Evolutionary conservation across 2,888 invertebrate species (phyloP), one percentile per base, ranked within the genome.

Genomic region (Phorcus lineatus): DNA sequence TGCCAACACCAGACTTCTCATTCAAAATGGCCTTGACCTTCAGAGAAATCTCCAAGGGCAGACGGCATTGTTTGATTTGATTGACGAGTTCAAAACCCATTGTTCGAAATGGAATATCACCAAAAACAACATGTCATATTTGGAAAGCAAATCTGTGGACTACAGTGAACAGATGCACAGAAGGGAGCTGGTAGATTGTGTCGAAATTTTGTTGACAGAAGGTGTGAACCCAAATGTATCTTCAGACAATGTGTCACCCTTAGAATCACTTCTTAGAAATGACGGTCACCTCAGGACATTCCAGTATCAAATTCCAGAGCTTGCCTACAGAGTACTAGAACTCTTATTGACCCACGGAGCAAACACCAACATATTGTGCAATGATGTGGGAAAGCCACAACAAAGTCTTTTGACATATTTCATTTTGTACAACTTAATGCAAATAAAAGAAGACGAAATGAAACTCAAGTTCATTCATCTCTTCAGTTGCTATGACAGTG

Each of bases 1-100:
- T 16, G 17, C 28, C 19, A 80, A 80, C 62, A 80, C 80, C 19
- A 54, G 19, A 62, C 77, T 80, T 28, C 57, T 80, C n/a, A 28
- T 80, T 22, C 24, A 62, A n/a, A n/a, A 77, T 19, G 80, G 80
- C 16, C 22, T 80, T 9, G 31, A 77, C 47, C 52, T 66, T 24
- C 67, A 80, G 13, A 54, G 1, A 11, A 11, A 47, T 11, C 11
- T 0, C 13, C 47, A 22, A 17, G 16, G 36, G 36, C 40, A 36
- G 47, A 47, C 47, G 1, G 47, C 47, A 47, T 47, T 47, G 47
- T 47, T 47, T 47, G 47, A 11, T 47, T 47, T 47, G 13, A 47
- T 47, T 13, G 47, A 47, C 6, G 47, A 47, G 47, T 47, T 47
- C 47, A 47, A 6, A 47, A 11, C 4, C 47, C 47, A 47, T 4